These are phyloP conservation scores for Melitaea cinxia DNA, from an alignment of 1,140 invertebrate species.

Conservation along the genomic window DNA sequence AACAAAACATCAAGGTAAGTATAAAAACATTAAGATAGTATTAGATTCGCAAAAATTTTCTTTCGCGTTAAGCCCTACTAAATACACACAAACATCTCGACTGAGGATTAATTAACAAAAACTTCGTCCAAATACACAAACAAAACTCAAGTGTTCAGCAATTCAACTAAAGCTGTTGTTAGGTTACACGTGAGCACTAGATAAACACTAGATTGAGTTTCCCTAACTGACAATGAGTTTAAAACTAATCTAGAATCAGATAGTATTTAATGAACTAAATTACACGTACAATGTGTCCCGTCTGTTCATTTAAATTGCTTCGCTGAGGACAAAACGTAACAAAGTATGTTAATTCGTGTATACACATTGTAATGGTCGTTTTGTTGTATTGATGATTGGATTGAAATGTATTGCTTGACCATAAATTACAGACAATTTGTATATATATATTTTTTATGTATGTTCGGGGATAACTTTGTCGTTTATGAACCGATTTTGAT, in stretches of 20 bases:
- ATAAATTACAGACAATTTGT: too few species aligned
- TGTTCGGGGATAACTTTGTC: too few species aligned
- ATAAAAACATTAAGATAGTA: too few species aligned
- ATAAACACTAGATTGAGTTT: conserved; percentile 4
- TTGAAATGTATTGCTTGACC: too few species aligned
- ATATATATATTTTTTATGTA: too few species aligned
- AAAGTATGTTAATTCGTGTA: background rate
- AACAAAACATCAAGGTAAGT: too few species aligned
- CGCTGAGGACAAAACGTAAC: background rate
- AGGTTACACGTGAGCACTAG: background rate
- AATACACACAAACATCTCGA: too few species aligned
- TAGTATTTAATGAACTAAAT: background rate
- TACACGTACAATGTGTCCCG: background rate
- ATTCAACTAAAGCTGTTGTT: background rate
- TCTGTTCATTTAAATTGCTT: background rate
- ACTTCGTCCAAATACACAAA: background rate
- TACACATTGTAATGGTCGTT: too few species aligned
- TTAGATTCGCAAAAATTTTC: too few species aligned
- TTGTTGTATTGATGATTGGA: too few species aligned
- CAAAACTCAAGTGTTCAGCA: background rate
- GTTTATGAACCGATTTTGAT: too few species aligned
- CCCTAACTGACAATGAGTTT: conserved; percentile 9
- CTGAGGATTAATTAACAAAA: background rate
- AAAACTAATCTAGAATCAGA: conserved; percentile 10
- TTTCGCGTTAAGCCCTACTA: too few species aligned